A percentile compares a stretch with the other conserved stretches of the same genome.
Evolutionary conservation across 2,113 vertebrate genomes (phyloP).

Genomic region (Synodontis membranacea): DNA sequence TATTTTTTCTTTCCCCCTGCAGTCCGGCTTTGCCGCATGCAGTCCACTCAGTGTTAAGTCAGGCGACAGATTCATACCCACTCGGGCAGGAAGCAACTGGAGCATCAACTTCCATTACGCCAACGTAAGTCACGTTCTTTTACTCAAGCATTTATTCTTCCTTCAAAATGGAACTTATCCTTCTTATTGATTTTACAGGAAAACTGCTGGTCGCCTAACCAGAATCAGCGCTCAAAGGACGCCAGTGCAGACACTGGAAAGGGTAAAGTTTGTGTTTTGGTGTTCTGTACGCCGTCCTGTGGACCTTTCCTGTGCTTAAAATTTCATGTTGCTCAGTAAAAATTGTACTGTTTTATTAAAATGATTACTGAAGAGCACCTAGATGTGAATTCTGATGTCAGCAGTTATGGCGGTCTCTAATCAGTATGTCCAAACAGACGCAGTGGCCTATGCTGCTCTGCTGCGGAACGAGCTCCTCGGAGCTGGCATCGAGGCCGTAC

Average conservation of each 20-base stretch:
- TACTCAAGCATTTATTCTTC: neutral
- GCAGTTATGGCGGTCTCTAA: neutral
- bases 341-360: neutral
- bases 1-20: constrained; percentile 13
- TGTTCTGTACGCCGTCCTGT: neutral
- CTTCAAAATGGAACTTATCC: neutral
- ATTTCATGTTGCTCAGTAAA: neutral
- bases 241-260: constrained; percentile 75
- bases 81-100: constrained; percentile 80
- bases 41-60: constrained; percentile 73
- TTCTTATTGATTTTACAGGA: constrained; percentile 66
- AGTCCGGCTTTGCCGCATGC: constrained; percentile 70
- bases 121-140: constrained; percentile 65
- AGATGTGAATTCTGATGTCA: neutral
- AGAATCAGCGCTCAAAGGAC: constrained; percentile 77
- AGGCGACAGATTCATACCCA: constrained; percentile 78
- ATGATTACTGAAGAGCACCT: no score
- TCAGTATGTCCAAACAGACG: constrained; percentile 58
- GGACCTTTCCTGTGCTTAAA: neutral
- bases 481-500: constrained; percentile 73
- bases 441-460: constrained; percentile 77
- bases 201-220: constrained; percentile 76
- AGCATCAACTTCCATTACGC: constrained; percentile 80
- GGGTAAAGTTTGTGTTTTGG: constrained; percentile 61
- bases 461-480: constrained; percentile 79